phyloP scores from a whole-genome alignment of 2,888 invertebrate species.

The Saturnia pavonia region DNA sequence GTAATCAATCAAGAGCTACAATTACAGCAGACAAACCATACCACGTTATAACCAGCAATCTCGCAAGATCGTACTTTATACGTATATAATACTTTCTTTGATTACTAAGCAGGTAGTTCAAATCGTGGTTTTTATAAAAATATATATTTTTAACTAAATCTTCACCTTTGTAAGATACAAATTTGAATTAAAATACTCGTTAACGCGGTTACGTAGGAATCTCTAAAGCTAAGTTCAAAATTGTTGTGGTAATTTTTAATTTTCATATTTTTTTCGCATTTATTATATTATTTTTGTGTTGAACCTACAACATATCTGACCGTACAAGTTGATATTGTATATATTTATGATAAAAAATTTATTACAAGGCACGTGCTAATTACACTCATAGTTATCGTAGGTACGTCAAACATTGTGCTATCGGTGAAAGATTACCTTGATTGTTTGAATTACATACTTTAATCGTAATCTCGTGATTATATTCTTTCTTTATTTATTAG shows the following conservation, averaged over 20 bases:
- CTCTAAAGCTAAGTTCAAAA: background rate
- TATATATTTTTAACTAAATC: background rate
- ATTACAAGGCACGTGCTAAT: background rate
- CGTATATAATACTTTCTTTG: too few species aligned
- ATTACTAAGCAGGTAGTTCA: too few species aligned
- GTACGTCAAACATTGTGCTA: background rate
- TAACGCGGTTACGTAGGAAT: constrained; percentile 2
- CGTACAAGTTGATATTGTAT: background rate
- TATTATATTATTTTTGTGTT: background rate
- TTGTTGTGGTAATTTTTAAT: background rate
- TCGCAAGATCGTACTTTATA: too few species aligned
- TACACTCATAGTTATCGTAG: background rate
- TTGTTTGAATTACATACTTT: background rate
- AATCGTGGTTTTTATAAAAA: background rate
- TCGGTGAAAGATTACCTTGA: background rate
- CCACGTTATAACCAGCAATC: too few species aligned
- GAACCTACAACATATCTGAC: background rate
- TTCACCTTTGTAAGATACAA: background rate
- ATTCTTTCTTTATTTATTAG: background rate
- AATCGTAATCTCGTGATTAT: background rate
- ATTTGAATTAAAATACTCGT: background rate
- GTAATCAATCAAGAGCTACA: background rate
- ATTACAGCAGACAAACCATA: background rate
- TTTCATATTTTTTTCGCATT: too few species aligned
- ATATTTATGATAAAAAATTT: background rate